Evolutionary conservation across 2,888 invertebrate genomes (phyloP).

Genomic region (Helicoverpa assulta): DNA sequence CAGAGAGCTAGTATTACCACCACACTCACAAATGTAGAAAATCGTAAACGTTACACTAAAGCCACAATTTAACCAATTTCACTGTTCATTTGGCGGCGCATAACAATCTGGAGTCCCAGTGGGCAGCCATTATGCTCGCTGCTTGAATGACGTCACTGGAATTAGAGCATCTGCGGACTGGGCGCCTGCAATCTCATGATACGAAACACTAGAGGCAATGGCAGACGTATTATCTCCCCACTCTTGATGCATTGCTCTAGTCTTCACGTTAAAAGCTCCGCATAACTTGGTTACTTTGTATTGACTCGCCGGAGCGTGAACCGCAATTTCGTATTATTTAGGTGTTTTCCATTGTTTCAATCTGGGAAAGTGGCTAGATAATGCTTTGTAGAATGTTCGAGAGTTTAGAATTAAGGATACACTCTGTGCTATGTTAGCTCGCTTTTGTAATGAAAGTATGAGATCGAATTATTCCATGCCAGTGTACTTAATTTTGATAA

Average conservation of each 20-base stretch:
- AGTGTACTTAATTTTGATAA: background rate
- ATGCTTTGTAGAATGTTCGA: conserved; percentile 5
- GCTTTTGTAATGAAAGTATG: background rate
- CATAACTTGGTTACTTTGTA: conserved; percentile 57
- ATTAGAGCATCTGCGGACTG: conserved; percentile 66
- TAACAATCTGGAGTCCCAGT: conserved; percentile 60
- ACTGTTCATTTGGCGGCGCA: conserved; percentile 45
- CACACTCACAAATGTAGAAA: background rate
- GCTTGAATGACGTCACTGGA: conserved; percentile 66
- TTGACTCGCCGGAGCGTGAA: conserved; percentile 42
- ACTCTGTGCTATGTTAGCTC: background rate
- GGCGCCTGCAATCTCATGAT: conserved; percentile 73
- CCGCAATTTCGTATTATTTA: conserved; percentile 42
- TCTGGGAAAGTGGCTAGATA: conserved; percentile 24
- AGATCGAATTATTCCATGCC: background rate
- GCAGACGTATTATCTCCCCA: conserved; percentile 64
- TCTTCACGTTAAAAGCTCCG: conserved; percentile 50
- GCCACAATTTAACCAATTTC: conserved; percentile 44
- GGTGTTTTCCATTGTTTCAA: conserved; percentile 47
- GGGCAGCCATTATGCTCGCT: conserved; percentile 65
- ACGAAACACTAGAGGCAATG: conserved; percentile 61
- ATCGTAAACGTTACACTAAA: conserved; percentile 16
- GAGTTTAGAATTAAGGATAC: background rate
- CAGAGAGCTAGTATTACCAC: background rate
- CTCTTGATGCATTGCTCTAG: conserved; percentile 58